Evolutionary conservation across 2,888 invertebrate genomes (phyloP), one percentile per base, ranked within the genome.

Genomic region (Folsomia candida): DNA sequence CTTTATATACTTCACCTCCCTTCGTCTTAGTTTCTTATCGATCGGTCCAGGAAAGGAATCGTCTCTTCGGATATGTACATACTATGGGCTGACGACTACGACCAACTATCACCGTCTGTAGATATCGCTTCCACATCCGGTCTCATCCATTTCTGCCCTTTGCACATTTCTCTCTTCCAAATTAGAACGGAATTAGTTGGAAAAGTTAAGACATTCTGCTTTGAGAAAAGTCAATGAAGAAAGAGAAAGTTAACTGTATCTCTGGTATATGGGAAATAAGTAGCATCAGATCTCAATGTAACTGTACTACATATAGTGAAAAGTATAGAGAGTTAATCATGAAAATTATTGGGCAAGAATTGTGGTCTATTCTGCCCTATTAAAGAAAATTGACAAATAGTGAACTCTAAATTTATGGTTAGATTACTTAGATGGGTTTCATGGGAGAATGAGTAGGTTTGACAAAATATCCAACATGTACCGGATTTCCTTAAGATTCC

Each of bases 41-140:
- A 47, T 47, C 47, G n/a, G n/a, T n/a, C n/a, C n/a, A n/a, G n/a
- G n/a, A n/a, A n/a, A n/a, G n/a, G n/a, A n/a, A n/a, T n/a, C n/a
- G n/a, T n/a, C n/a, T 4, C 14, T 37, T 37, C 37, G 37, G 4
- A 14, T 37, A 37, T 37, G 6, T 4, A 37, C 14, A 4, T 14
- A 37, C 37, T 37, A 37, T 37, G 37, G 37, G 37, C 6, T 37
- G 6, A 14, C 22, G 54, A 6, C 22, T 54, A 4, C 22, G 54
- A 20, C 4, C 54, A 4, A 54, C 54, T 54, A n/a, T 47, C 54
- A 54, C 4, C 18, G 6, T 22, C 18, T 14, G 54, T n/a, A 54
- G 54, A 54, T 54, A 54, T 54, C 54, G n/a, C 54, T 14, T 54
- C 37, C 54, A 54, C 54, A 54, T 54, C 54, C 54, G 54, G 54